Evolutionary conservation across 2,113 vertebrate genomes (phyloP).

Genomic region (Elaphurus davidianus): DNA sequence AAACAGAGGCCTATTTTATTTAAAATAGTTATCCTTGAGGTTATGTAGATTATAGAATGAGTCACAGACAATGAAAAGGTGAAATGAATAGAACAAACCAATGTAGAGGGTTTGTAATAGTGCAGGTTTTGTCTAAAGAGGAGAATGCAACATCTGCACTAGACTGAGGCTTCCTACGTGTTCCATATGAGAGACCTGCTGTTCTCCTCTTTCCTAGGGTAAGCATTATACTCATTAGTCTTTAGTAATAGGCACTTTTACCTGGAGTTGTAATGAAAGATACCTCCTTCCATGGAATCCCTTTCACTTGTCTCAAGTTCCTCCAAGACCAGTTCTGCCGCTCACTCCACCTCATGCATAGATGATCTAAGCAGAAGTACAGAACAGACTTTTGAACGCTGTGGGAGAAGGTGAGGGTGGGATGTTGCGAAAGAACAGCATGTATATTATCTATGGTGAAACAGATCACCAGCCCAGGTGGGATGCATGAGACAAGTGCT

Average conservation of each 20-base stretch:
- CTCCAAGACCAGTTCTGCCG: not conserved
- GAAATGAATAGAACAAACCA: not conserved
- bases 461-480: no score
- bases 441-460: no score
- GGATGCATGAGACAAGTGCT: no score
- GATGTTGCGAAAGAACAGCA: no score
- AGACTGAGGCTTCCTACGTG: not conserved
- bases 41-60: not conserved
- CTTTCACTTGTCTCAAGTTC: not conserved
- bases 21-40: not conserved
- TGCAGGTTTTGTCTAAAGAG: not conserved
- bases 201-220: not conserved
- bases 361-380: not conserved
- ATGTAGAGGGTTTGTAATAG: not conserved
- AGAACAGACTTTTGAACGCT: no score
- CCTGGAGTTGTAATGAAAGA: not conserved
- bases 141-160: not conserved
- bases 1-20: not conserved
- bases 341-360: not conserved
- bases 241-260: not conserved
- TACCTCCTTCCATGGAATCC: not conserved
- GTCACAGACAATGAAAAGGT: not conserved
- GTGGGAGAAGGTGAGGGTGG: no score
- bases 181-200: not conserved
- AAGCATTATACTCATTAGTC: not conserved